A percentile compares a stretch with the other conserved stretches of the same genome.
These are phyloP conservation scores for Macrosteles quadrilineatus DNA, from an alignment of 1,140 invertebrate genomes.

Conservation along the genomic window DNA sequence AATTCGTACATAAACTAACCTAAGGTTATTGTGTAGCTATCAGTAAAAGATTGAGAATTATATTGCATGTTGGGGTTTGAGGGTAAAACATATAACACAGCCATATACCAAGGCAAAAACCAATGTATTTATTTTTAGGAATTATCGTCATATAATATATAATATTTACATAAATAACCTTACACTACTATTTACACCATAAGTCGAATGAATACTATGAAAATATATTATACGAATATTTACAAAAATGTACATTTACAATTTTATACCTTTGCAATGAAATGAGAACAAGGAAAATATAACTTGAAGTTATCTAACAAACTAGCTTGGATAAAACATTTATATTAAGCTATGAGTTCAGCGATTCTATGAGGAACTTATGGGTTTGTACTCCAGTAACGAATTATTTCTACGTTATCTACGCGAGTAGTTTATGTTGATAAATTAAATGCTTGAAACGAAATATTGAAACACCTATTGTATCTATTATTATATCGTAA, in stretches of 20 bases:
- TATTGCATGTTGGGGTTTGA: too few species aligned
- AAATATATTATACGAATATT: slow-evolving; percentile 24
- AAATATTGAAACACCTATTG: neutral
- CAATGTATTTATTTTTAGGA: slow-evolving; percentile 18
- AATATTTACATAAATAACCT: slow-evolving; percentile 9
- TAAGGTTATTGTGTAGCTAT: too few species aligned
- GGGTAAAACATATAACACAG: too few species aligned
- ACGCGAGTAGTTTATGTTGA: neutral
- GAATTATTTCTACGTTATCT: neutral
- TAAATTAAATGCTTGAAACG: neutral
- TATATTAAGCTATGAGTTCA: neutral
- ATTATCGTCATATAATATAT: slow-evolving; percentile 15
- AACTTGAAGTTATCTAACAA: neutral
- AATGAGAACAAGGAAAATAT: slow-evolving; percentile 3
- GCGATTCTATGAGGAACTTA: slow-evolving; percentile 9
- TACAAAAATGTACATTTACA: neutral
- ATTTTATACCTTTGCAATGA: neutral
- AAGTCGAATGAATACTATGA: slow-evolving; percentile 19
- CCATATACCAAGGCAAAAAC: slow-evolving; percentile 22
- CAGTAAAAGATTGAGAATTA: too few species aligned
- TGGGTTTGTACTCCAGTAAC: neutral
- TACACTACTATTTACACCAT: slow-evolving; percentile 7
- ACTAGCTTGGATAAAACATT: slow-evolving; percentile 14
- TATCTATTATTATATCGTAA: too few species aligned
- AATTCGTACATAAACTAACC: too few species aligned